A percentile compares a stretch with the other conserved stretches of the same genome.
phyloP scores from a whole-genome alignment of 2,113 vertebrate genomes.

The Todiramphus saurophagus region DNA sequence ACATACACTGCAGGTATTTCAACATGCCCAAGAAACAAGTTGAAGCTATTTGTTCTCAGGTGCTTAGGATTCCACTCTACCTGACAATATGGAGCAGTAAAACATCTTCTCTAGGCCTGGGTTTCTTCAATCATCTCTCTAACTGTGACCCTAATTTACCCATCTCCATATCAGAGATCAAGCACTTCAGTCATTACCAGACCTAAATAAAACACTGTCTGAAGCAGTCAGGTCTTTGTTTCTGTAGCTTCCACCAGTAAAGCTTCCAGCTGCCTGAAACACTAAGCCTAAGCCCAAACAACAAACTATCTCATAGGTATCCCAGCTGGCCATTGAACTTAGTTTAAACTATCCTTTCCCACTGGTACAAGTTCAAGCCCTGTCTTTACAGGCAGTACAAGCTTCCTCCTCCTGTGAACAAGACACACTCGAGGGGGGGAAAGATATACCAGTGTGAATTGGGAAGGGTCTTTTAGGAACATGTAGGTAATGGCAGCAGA shows the following conservation, averaged over 20 bases:
- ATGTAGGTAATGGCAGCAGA: not conserved
- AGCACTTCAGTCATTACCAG: not conserved
- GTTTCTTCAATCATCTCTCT: not conserved
- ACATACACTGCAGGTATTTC: not conserved
- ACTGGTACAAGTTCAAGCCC: not conserved
- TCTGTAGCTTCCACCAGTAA: not conserved
- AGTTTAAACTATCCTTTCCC: not conserved
- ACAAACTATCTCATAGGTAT: not conserved
- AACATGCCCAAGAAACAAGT: not conserved
- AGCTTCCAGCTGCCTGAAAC: not conserved
- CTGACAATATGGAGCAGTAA: not conserved
- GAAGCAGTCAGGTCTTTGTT: not conserved
- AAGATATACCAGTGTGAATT: not conserved
- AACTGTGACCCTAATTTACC: rapidly evolving
- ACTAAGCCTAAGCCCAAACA: not conserved
- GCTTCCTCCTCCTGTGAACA: not conserved
- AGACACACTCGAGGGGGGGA: not conserved
- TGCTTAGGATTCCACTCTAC: not conserved
- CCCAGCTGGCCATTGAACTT: not conserved
- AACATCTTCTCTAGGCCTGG: not conserved
- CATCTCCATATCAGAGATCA: not conserved
- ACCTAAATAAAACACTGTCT: not conserved
- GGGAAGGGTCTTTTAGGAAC: not conserved
- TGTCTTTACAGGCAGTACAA: not conserved
- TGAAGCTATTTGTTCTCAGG: not conserved